phyloP scores from a whole-genome alignment of 1,140 invertebrate species.

The Sycophila sp. region DNA sequence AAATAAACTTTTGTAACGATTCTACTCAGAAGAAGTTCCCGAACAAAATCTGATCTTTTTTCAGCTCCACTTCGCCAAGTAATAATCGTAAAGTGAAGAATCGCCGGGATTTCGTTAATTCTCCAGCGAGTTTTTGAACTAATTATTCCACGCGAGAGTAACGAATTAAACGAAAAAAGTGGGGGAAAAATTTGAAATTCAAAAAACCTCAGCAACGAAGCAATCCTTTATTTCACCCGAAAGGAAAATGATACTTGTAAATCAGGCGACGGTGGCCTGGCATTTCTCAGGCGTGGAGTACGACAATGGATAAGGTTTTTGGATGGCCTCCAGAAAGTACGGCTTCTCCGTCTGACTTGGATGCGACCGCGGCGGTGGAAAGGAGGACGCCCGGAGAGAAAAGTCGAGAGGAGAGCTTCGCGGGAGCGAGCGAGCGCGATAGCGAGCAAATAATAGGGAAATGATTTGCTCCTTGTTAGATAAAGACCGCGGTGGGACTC shows the following conservation, averaged over 20 bases:
- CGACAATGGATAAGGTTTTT: slow-evolving; percentile 62
- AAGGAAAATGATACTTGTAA: slow-evolving; percentile 51
- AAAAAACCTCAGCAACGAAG: slow-evolving; percentile 26
- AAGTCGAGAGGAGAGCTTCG: slow-evolving; percentile 36
- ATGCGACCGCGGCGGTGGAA: slow-evolving; percentile 29
- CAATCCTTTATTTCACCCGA: slow-evolving; percentile 37
- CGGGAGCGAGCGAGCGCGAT: slow-evolving; percentile 58
- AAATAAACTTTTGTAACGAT: too few species aligned
- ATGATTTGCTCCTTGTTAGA: slow-evolving; percentile 69
- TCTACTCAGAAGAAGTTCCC: too few species aligned
- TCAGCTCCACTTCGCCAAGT: too few species aligned
- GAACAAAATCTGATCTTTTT: too few species aligned
- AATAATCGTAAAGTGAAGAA: too few species aligned
- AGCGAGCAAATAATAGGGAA: slow-evolving; percentile 68
- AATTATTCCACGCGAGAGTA: too few species aligned
- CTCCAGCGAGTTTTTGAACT: too few species aligned
- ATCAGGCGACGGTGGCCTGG: slow-evolving; percentile 42
- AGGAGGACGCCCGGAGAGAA: background rate
- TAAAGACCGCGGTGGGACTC: slow-evolving; percentile 61
- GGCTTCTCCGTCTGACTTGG: slow-evolving; percentile 33
- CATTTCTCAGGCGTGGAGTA: slow-evolving; percentile 48
- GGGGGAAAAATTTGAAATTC: slow-evolving; percentile 14
- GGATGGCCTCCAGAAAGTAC: slow-evolving; percentile 64
- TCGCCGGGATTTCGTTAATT: too few species aligned
- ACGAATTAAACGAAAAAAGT: slow-evolving; percentile 22